phyloP scores from a whole-genome alignment of 2,113 vertebrate species.

The Anolis carolinensis region DNA sequence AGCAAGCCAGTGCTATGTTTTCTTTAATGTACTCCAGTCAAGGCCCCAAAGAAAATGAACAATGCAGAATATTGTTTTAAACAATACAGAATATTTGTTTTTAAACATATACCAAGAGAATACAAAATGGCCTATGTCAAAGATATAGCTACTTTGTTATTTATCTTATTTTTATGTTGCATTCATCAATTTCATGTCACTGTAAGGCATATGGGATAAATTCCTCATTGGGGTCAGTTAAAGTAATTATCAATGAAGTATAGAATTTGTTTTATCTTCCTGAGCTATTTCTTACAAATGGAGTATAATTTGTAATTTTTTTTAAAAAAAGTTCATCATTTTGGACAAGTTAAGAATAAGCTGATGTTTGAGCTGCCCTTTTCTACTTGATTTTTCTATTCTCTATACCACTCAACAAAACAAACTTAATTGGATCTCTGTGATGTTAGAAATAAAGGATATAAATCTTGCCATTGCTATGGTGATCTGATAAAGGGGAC shows the following conservation, averaged over 20 bases:
- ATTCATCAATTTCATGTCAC: too few species aligned
- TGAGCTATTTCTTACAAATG: background rate
- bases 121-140: background rate
- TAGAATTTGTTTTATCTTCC: background rate
- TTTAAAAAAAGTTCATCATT: background rate
- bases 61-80: too few species aligned
- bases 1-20: conserved; percentile 1
- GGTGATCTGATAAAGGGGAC: background rate
- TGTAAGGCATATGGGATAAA: too few species aligned
- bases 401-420: background rate
- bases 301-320: background rate
- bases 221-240: too few species aligned
- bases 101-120: too few species aligned
- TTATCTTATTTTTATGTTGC: too few species aligned
- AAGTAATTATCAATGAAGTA: too few species aligned
- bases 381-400: background rate
- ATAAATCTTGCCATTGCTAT: background rate
- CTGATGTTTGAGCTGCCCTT: background rate
- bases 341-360: background rate
- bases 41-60: too few species aligned
- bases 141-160: too few species aligned
- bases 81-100: too few species aligned
- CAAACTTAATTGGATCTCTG: background rate
- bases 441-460: background rate
- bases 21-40: background rate